Evolutionary conservation across 1,140 invertebrate genomes (phyloP), one percentile per base, ranked within the genome.

Genomic region (Microplitis mediator): DNA sequence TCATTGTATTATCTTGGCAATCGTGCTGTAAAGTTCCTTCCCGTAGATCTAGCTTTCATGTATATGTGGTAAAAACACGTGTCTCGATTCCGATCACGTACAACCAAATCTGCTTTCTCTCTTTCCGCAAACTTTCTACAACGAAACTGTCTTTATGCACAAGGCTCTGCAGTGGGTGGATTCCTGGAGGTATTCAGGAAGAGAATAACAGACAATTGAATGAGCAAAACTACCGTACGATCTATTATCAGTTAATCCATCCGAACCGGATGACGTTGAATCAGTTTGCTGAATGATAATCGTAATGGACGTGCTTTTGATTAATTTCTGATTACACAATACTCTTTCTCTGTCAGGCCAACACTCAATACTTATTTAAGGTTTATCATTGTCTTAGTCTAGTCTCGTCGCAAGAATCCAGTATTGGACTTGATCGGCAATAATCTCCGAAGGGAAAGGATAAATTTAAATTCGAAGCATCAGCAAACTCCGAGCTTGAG

Each of bases 51-150:
- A 2, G 23, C 23, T 23, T 9, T 6, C 13, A 14, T 14, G 36
- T 14, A 39, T 16, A 31, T n/a, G 60, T 56, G 52, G 52, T 14
- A 23, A 56, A 56, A 9, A 14, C 35, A 32, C 31, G 50, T 73
- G 60, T 71, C 39, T 11, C 6, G 75, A 79, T 75, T 77, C 74
- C 69, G 75, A 66, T 77, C 77, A 78, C 76, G 66, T 76, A 71
- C 69, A 78, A 76, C 71, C 74, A 74, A 81, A 79, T 79, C 75
- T 77, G 75, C 80, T 79, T 80, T 78, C 80, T 63, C 75, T 54
- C 23, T 69, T 74, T 63, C 71, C 64, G 72, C 67, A 69, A 74
- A 79, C 77, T 81, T 81, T 78, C 75, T 45, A 74, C n/a, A 45
- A 11, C 39, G 1, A 45, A 11, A 45, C 39, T 45, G 6, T 45